Evolutionary conservation across 2,113 vertebrate species (phyloP), one percentile per base, ranked within the genome.

Genomic region (Zingel zingel): DNA sequence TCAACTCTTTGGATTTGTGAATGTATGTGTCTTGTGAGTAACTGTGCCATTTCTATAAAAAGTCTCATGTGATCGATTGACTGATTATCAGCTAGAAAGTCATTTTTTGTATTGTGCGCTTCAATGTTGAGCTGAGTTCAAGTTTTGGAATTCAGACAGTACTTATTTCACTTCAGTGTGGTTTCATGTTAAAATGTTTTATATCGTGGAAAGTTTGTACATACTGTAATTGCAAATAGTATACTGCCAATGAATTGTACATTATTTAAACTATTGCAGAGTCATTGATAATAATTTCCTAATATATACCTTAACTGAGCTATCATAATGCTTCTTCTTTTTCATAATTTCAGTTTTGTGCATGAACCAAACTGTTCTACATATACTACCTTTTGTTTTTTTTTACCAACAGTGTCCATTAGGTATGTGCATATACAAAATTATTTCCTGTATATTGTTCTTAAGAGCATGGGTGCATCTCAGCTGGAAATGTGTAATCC

Each of bases 161-260:
- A 64, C 61, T 58, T 59, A 69, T 74, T 69, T 79, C 57, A 84
- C 67, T 81, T 85, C n/a, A 56, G 43, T 86, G 86, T 89, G 53
- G 57, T 83, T 88, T 79, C 57, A 79, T 81, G 86, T 90, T 77
- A 21, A 86, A 76, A 86, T 88, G 86, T 91, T 94, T 92, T 91
- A 70, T 93, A 93, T 92, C 0, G 88, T 93, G 83, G 56, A 79
- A 74, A 50, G 75, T 86, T 86, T 94, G 82, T 93, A 93, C 80
- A 91, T 92, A 90, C 62, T 88, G 74, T 85, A 89, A 87, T 65
- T 88, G 79, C 81, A 93, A 88, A 86, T 81, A 87, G 51, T 70
- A 77, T 62, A 79, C 77, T 85, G 86, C 81, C 53, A 61, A 83
- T 70, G 70, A 86, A 87, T 86, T 92, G 90, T 89, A 90, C 88